Conservation (phyloP, 2,888 invertebrate species). For the Barypeithes pellucidus region DNA sequence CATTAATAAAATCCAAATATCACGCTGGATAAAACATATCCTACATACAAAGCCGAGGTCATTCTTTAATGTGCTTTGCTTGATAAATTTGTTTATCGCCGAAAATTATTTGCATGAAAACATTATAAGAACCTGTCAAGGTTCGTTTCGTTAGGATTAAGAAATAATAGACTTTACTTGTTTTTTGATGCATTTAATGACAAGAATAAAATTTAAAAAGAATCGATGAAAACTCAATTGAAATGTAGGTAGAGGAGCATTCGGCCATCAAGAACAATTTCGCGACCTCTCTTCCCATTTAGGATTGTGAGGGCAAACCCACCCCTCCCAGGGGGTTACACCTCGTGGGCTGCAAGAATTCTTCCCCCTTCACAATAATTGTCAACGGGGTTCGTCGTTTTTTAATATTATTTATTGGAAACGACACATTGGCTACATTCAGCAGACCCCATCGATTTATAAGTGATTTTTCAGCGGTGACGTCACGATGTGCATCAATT, state of each 20-base stretch:
- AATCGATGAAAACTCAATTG: slow-evolving; percentile 18
- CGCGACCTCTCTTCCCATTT: too few species aligned
- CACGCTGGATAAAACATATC: slow-evolving; percentile 5
- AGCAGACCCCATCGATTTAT: too few species aligned
- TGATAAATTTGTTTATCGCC: slow-evolving; percentile 11
- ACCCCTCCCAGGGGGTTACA: too few species aligned
- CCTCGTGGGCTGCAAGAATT: too few species aligned
- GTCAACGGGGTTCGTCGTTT: too few species aligned
- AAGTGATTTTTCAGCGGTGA: too few species aligned
- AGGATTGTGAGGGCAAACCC: too few species aligned
- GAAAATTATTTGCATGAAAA: slow-evolving; percentile 5
- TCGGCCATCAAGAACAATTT: too few species aligned
- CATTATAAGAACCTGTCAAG: slow-evolving; percentile 34
- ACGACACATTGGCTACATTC: too few species aligned
- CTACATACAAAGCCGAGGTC: slow-evolving; percentile 8
- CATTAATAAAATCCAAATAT: neutral
- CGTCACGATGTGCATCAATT: too few species aligned
- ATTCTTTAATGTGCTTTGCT: slow-evolving; percentile 1
- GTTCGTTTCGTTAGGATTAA: slow-evolving; percentile 36
- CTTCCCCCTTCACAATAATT: too few species aligned
- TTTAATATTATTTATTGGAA: too few species aligned
- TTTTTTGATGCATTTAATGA: slow-evolving; percentile 32
- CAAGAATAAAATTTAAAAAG: slow-evolving; percentile 32
- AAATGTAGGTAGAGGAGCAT: neutral
- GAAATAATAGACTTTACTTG: slow-evolving; percentile 15